These are phyloP conservation scores for Pollenia angustigena DNA, from an alignment of 2,888 invertebrate species.

Conservation along the genomic window DNA sequence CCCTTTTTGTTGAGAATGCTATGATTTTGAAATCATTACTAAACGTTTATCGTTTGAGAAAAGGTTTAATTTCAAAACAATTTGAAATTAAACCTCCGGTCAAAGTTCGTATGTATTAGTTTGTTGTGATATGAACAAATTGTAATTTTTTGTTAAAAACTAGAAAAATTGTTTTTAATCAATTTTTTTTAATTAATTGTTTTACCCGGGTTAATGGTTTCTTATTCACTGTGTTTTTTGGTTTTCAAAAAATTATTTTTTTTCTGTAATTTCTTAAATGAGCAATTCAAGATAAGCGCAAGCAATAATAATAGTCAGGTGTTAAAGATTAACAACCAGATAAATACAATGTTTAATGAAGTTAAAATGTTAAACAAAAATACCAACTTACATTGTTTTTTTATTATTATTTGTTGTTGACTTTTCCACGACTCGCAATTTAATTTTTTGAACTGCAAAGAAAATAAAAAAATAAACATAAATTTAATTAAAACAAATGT, in stretches of 20 bases:
- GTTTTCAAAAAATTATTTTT: background rate
- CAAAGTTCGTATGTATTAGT: too few relatives aligned
- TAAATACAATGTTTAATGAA: constrained; percentile 32
- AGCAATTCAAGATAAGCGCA: background rate
- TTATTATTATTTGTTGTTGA: background rate
- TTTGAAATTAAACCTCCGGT: too few relatives aligned
- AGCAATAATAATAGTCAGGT: constrained; percentile 6
- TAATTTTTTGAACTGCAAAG: constrained; percentile 47
- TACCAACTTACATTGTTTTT: constrained; percentile 56
- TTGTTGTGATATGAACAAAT: too few relatives aligned
- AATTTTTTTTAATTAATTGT: too few relatives aligned
- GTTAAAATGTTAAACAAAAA: constrained; percentile 15
- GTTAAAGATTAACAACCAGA: constrained; percentile 32
- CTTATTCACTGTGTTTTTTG: too few relatives aligned
- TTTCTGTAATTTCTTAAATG: background rate
- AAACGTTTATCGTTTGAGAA: too few relatives aligned
- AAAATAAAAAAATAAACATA: constrained; percentile 14
- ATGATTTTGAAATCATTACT: too few relatives aligned
- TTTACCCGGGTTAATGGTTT: too few relatives aligned
- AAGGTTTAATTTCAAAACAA: too few relatives aligned
- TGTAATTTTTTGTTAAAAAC: too few relatives aligned
- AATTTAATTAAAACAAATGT: constrained; percentile 53
- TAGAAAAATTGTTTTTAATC: too few relatives aligned
- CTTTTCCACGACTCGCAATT: constrained; percentile 10
- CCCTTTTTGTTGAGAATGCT: too few relatives aligned